These are phyloP conservation scores for Brachionus asplanchnoidis DNA, from an alignment of 1,140 invertebrate genomes.

Conservation along the genomic window DNA sequence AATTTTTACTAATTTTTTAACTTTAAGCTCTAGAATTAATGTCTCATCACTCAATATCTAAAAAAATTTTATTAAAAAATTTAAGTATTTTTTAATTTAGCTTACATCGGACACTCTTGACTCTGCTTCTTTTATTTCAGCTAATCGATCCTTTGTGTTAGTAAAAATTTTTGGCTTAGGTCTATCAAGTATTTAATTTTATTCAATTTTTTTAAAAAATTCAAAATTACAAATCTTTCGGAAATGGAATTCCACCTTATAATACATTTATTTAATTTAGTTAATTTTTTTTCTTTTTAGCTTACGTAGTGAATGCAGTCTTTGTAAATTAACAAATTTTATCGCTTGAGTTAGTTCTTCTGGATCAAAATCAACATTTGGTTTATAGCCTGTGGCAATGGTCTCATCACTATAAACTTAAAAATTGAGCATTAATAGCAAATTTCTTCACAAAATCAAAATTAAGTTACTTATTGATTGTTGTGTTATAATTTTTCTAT, in stretches of 20 bases:
- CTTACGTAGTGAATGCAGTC: not conserved
- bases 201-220: not conserved
- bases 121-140: not conserved
- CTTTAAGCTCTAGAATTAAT: not conserved
- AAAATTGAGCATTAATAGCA: not conserved
- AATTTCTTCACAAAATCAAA: not conserved
- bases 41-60: not conserved
- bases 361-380: conserved; percentile 22
- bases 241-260: not conserved
- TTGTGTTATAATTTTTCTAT: not conserved
- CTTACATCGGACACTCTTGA: not conserved
- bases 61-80: not conserved
- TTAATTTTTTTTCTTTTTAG: not conserved
- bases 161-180: not conserved
- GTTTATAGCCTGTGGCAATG: conserved; percentile 16
- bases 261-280: not conserved
- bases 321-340: not conserved
- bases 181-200: not conserved
- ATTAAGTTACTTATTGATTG: not conserved
- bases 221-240: not conserved
- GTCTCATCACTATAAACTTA: conserved; percentile 39
- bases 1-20: not conserved
- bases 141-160: not conserved
- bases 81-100: not conserved
- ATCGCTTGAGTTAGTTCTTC: not conserved